Base-by-base conservation (phyloP, 2,888 invertebrate genomes). In the Drosophila tanythrix region DNA sequence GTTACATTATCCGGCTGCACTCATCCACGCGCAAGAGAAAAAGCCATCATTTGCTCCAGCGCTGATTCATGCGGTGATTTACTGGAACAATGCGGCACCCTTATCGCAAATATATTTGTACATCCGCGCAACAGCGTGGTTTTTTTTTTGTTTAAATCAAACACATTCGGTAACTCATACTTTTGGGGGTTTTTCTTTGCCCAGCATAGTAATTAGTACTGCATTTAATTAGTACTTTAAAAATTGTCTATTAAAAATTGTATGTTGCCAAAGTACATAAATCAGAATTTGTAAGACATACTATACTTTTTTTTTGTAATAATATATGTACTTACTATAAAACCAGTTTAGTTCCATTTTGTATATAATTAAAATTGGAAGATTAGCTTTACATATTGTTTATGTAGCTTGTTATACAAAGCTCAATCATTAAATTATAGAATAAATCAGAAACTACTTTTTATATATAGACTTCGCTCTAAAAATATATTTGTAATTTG, bases 41-140 rank as follows among this genome's bases (percentile, higher is more conserved):
- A 25, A 31, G 11, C 51, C 35, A 27, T 15, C 25, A 13, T 21
- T 50, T 48, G 25, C 7, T n/a, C 33, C 25, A 35, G 35, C 40
- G 38, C 67, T 68, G 68, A 58, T 67, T 68, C 57, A 68, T 40
- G 0, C n/a, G 3, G 2, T 21, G 25, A 11, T 51, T 27, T 31
- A n/a, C 29, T 57, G 21, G 3, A 31, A 51, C 51, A 31, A 51
- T n/a, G 0, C 15, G 13, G 21, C 40, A 6, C 18, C 6, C 40
- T 68, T 68, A 68, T 67, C 68, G 35, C 35, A 25, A 25, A 25
- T 46, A 46, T 29, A 13, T 40, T 50, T 56, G 15, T n/a, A 46
- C 10, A 27, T 21, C 29, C 21, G 13, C 21, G 27, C 2, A 35
- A 48, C 1, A 36, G 15, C 11, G 31, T 3, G 31, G 11, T 6